phyloP scores from a whole-genome alignment of 2,113 vertebrate genomes.

The Anoura caudifer region DNA sequence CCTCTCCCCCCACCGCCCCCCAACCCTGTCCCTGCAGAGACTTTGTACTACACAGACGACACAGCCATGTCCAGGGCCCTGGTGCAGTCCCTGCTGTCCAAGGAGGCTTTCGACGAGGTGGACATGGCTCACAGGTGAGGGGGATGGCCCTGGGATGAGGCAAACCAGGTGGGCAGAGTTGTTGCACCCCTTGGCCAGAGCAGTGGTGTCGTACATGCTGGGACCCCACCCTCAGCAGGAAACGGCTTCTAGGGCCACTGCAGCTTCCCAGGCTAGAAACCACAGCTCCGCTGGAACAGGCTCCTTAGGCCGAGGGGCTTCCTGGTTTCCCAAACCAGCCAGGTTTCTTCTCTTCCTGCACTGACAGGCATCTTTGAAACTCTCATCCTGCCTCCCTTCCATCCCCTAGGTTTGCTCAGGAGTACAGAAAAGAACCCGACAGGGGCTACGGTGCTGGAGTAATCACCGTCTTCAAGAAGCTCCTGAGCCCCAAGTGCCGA shows the following conservation, averaged over 20 bases:
- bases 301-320: neutral
- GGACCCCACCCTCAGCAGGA: neutral
- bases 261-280: neutral
- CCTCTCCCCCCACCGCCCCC: fast-evolving
- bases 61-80: conserved; percentile 96
- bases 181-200: neutral
- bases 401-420: conserved; percentile 90
- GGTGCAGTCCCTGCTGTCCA: conserved; percentile 92
- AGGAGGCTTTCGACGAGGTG: conserved; percentile 88
- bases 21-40: conserved; percentile 74
- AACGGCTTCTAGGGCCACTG: neutral
- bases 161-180: neutral
- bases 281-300: neutral
- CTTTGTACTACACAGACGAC: conserved; percentile 93
- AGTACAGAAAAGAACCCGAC: conserved; percentile 90
- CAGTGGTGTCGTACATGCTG: too few relatives aligned
- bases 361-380: neutral
- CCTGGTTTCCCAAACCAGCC: neutral
- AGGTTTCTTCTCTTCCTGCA: neutral
- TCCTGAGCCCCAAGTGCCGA: conserved; percentile 88
- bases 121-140: conserved; percentile 95
- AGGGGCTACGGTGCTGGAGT: conserved; percentile 94
- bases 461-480: conserved; percentile 93
- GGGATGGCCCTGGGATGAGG: neutral
- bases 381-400: neutral